Base-by-base conservation (phyloP, 2,113 vertebrate genomes). In the Prunella fulvescens region DNA sequence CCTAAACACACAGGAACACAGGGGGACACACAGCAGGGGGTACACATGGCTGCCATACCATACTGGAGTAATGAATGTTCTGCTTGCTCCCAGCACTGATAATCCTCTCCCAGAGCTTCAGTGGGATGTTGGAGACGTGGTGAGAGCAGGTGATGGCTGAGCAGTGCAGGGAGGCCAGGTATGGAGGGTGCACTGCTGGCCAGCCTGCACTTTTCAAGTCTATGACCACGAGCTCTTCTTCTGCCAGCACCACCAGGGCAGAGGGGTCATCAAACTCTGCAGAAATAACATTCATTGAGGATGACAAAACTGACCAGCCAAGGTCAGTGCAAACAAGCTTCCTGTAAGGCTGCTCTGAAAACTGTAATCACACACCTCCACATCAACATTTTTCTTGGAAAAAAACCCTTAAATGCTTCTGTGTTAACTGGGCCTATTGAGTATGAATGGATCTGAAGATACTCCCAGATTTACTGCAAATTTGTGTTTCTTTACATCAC, bases 81-180 rank as follows among this genome's bases (percentile, higher is more conserved):
- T 99, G 99, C 71, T 98, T 97, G 93, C 96, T 97, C 65, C 99
- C 99, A 0, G 98, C 98, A 0, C 98, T 97, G 6, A 98, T 97
- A 76, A 99, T 90, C 48, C 99, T 96, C 96, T 99, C 99, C 99
- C 99, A 99, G 40, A 99, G 98, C 94, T 99, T 99, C 77, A 99
- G 97, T 1, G 99, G 99, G 81, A 99, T 99, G 96, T 98, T 98
- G 84, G 99, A 99, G 91, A 99, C 98, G 0, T 99, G 99, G 95
- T 99, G 98, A 11, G 99, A 99, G 95, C 99, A 99, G 78, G 99
- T 99, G 96, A 99, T 99, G 88, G 99, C 99, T 0, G 99, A 99
- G 90, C 99, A 99, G 97, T 99, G 99, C 33, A 99, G 98, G 22
- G 99, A 99, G 26, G 99, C 98, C 97, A 99, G 98, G 97, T 99